A percentile compares a stretch with the other conserved stretches of the same genome.
These are phyloP conservation scores for Drosophila pachea DNA, from an alignment of 1,140 invertebrate genomes.

Conservation along the genomic window DNA sequence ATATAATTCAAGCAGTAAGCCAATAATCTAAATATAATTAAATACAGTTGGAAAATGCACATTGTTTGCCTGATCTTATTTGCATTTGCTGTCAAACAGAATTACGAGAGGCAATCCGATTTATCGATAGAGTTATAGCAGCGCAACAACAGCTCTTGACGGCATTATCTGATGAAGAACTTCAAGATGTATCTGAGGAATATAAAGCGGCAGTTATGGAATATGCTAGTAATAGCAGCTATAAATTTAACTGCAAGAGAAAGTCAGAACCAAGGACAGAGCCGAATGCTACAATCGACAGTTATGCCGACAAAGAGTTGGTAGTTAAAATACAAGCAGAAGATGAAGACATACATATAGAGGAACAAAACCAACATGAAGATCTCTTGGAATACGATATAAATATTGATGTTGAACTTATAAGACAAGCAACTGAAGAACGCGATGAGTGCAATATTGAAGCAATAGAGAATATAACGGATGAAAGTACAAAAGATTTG, in stretches of 20 bases:
- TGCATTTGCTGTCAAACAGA: conserved; percentile 50
- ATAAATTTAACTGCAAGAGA: neutral
- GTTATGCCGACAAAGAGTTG: neutral
- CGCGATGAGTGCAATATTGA: conserved; percentile 2
- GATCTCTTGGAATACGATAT: conserved; percentile 28
- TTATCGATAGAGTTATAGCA: conserved; percentile 46
- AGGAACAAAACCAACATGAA: conserved; percentile 5
- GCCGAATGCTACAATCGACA: neutral
- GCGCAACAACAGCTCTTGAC: conserved; percentile 40
- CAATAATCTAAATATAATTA: neutral
- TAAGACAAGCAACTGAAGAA: conserved; percentile 4
- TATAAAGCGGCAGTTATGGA: conserved; percentile 30
- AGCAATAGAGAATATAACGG: conserved; percentile 1
- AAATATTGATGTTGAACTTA: conserved; percentile 17
- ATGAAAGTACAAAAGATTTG: neutral
- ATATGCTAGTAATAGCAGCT: neutral
- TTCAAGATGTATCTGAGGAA: conserved; percentile 19
- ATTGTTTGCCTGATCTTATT: conserved; percentile 39
- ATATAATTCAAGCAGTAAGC: neutral
- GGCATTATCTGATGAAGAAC: conserved; percentile 25
- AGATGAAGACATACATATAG: conserved; percentile 3
- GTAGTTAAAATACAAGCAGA: conserved; percentile 6
- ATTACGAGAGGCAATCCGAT: conserved; percentile 39
- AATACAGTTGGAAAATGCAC: conserved; percentile 38
- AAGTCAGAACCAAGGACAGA: neutral